Base-by-base conservation (phyloP, 2,888 invertebrate genomes). In the Atethmia centrago region DNA sequence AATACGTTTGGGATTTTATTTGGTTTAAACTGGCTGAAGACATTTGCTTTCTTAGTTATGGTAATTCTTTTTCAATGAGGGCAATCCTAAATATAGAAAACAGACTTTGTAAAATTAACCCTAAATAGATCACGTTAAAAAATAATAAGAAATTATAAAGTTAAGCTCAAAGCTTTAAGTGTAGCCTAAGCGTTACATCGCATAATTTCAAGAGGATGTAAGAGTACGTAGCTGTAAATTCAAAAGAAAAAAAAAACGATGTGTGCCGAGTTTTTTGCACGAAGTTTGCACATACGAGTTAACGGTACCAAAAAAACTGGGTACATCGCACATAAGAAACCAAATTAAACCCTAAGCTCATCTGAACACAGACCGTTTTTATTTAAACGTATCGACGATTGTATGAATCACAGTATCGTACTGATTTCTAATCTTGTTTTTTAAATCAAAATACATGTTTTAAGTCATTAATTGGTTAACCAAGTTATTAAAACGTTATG, bases 171-270 rank as follows among this genome's bases (percentile, higher is more conserved):
- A 74, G 66, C n/a, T 69, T 66, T 63, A 78, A 80, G 69, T 87
- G 68, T 80, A 85, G 70, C 71, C 62, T 73, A 82, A 86, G 83
- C 82, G 86, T 83, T 85, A 85, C 80, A 79, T 72, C 47, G 81
- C 75, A 75, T 79, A 71, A 87, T 83, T 78, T 84, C 67, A 83
- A 82, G 84, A 87, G 79, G 84, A 83, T 85, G 71, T 77, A 80
- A 74, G 67, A 77, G 82, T 66, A 79, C 74, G 71, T 92, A 93
- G 90, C 93, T 92, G 93, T 94, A 93, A 91, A 93, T 89, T 87
- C 8, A 28, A 77, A 74, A 71, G 80, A 76, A 51, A 77, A 86
- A 89, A 92, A 93, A 91, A 87, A 85, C 71, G 25, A 86, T 85
- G 77, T 87, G 85, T 85, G 84, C 84, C 70, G 77, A 84, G 74